Evolutionary conservation across 2,113 vertebrate genomes (phyloP).

Genomic region (Hiodon tergisus): DNA sequence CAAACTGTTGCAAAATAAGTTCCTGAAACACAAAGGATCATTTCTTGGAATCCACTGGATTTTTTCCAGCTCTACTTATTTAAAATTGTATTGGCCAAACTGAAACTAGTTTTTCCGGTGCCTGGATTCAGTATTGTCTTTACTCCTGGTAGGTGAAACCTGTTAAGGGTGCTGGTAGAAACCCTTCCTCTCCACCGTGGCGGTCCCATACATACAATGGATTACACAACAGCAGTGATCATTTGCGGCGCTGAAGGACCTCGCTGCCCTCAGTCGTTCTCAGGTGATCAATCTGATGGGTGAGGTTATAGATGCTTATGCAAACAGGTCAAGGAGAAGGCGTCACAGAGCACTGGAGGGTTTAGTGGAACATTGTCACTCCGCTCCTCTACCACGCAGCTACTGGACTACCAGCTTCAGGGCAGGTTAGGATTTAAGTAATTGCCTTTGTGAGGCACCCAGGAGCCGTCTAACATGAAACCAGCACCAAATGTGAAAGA

Average conservation of each 20-base stretch:
- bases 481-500: too few species aligned
- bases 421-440: too few species aligned
- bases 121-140: constrained; percentile 18
- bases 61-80: too few species aligned
- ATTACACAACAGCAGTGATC: constrained; percentile 26
- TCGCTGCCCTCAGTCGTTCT: constrained; percentile 29
- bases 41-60: too few species aligned
- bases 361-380: background rate
- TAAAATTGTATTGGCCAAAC: background rate
- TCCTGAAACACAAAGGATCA: background rate
- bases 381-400: background rate
- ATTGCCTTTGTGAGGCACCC: too few species aligned
- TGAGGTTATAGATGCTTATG: constrained; percentile 36
- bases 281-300: constrained; percentile 42
- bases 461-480: too few species aligned
- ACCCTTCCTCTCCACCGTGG: constrained; percentile 19
- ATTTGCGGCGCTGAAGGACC: constrained; percentile 27
- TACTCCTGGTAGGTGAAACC: constrained; percentile 35
- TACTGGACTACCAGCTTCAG: background rate
- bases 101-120: constrained; percentile 42
- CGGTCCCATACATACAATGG: constrained; percentile 32
- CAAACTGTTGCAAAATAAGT: background rate
- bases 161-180: constrained; percentile 25
- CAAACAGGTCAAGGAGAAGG: constrained; percentile 36
- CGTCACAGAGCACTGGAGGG: constrained; percentile 35